Conservation (phyloP, 2,797 vertebrate species). For the Myotis planiceps region DNA sequence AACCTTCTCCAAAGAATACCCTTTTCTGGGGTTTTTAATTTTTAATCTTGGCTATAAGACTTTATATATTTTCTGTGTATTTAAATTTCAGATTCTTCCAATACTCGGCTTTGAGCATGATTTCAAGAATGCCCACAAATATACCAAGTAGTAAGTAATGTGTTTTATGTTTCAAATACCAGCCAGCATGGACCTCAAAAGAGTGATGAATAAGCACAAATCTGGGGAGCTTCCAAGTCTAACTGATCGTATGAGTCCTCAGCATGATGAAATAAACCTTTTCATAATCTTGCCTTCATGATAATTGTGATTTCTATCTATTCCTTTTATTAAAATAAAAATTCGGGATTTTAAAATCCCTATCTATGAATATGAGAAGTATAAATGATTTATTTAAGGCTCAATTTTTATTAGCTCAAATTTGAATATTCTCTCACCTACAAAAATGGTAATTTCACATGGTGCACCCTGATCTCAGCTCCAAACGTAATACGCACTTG, state of each 20-base stretch:
- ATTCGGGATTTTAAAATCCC: background rate
- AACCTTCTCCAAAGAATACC: background rate
- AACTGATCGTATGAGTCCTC: background rate
- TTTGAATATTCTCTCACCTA: background rate
- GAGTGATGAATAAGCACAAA: background rate
- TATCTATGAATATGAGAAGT: background rate
- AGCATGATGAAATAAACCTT: background rate
- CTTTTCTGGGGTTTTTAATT: background rate
- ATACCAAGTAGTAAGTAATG: background rate
- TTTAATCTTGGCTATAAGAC: background rate
- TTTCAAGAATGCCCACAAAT: background rate
- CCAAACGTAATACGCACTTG: background rate
- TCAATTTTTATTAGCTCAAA: background rate
- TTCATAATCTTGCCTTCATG: background rate
- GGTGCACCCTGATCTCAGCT: background rate
- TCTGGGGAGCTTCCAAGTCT: background rate
- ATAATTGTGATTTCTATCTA: background rate
- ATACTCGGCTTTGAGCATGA: background rate
- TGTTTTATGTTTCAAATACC: background rate
- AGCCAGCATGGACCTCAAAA: background rate
- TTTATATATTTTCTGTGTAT: background rate
- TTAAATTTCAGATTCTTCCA: slow-evolving; percentile 1
- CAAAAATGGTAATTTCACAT: background rate
- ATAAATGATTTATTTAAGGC: background rate
- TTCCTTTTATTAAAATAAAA: slow-evolving; percentile 15